phyloP scores from a whole-genome alignment of 1,140 invertebrate genomes.

The Tenebrio molitor region DNA sequence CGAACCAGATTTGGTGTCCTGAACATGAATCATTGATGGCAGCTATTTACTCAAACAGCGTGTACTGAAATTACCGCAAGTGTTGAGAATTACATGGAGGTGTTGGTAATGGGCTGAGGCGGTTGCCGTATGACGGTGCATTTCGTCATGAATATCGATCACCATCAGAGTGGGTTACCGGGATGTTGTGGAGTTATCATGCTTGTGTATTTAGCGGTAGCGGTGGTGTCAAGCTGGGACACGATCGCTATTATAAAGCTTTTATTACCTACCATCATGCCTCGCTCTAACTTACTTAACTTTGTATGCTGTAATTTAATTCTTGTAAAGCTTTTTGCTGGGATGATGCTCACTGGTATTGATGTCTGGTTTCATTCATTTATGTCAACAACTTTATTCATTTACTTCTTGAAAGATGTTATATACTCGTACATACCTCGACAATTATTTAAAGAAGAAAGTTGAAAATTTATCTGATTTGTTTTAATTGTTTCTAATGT shows the following conservation, averaged over 20 bases:
- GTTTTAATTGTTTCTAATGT: no score
- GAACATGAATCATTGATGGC: conserved; percentile 38
- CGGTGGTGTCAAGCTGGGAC: conserved; percentile 24
- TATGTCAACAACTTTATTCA: no score
- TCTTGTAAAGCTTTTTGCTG: conserved; percentile 11
- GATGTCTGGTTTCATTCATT: not conserved
- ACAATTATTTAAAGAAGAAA: no score
- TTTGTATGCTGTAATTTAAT: conserved; percentile 22
- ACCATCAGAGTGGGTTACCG: conserved; percentile 21
- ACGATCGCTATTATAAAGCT: conserved; percentile 31
- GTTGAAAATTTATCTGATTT: no score
- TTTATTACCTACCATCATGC: conserved; percentile 23
- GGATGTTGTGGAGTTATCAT: conserved; percentile 29
- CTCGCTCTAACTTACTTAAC: conserved; percentile 24
- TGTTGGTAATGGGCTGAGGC: conserved; percentile 28
- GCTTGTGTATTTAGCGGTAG: conserved; percentile 31
- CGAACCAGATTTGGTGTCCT: conserved; percentile 29
- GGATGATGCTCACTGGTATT: not conserved
- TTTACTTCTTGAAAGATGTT: no score
- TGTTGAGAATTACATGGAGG: conserved; percentile 35
- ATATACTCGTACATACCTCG: no score
- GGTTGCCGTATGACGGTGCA: conserved; percentile 33
- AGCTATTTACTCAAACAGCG: conserved; percentile 38
- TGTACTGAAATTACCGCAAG: conserved; percentile 40
- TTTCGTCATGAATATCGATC: conserved; percentile 40